Base-by-base conservation (phyloP, 2,797 vertebrate species). In the Danio albolineatus region DNA sequence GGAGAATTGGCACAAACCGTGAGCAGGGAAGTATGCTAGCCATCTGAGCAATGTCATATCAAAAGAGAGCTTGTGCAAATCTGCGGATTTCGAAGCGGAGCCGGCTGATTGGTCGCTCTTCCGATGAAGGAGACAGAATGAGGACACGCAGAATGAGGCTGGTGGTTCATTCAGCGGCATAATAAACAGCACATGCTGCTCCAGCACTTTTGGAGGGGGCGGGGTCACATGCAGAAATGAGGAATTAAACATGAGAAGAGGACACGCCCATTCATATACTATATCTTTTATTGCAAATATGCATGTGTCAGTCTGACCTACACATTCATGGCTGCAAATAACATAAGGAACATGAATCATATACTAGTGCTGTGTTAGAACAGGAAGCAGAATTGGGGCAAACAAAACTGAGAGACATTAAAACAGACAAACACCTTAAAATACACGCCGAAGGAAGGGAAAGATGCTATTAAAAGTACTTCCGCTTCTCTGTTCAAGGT, bases 91-190 rank as follows among this genome's bases (percentile, higher is more conserved):
- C 61, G 71, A 19, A 53, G 43, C 54, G 0, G 65, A 17, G 41
- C 28, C 2, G 56, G 44, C 76, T 64, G 82, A 82, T 69, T 67
- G 70, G 60, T 79, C 36, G 49, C n/a, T 69, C 28, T 41, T 19
- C 49, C 54, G 43, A 54, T 43, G 61, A 57, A 67, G 39, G 10
- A 80, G 82, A 83, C 82, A 80, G 82, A 80, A 83, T 83, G 78
- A 80, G 82, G 78, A 62, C 78, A 71, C 49, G 43, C 39, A 51
- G 48, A 13, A 10, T 19, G 19, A 39, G 17, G 19, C 57, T 65
- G 82, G 59, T 59, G 51, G 71, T 71, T 79, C 71, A 72, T 76
- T 46, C 44, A 49, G 60, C 67, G 41, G 72, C 66, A 72, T 84
- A 79, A 79, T 76, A 79, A 84, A 74, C 72, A 74, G 79, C 71